Evolutionary conservation across 2,113 vertebrate genomes (phyloP).

Genomic region (Heloderma charlesbogerti): DNA sequence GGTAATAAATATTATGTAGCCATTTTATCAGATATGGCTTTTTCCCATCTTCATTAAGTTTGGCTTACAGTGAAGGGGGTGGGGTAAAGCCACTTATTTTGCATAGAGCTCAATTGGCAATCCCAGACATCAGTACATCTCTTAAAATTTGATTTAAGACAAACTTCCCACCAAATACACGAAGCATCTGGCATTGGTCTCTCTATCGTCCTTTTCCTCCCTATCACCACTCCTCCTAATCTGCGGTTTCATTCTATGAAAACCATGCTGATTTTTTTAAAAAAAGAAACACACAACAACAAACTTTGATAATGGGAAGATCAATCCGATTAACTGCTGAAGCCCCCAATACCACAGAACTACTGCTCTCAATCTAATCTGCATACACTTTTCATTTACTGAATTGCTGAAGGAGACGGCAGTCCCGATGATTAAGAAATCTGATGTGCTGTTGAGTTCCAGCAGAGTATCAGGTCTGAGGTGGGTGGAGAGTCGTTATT

Average conservation of each 20-base stretch:
- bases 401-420: background rate
- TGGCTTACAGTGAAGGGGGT: background rate
- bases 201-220: slow-evolving; percentile 55
- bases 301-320: slow-evolving; percentile 55
- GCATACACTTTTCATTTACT: background rate
- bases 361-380: background rate
- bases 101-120: slow-evolving; percentile 44
- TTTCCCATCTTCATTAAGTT: slow-evolving; percentile 41
- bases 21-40: slow-evolving; percentile 49
- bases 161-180: background rate
- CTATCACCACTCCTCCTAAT: slow-evolving; percentile 53
- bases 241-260: slow-evolving; percentile 70
- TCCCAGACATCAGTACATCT: slow-evolving; percentile 47
- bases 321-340: slow-evolving; percentile 44
- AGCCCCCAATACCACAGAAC: background rate
- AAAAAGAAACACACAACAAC: background rate
- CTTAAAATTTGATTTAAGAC: slow-evolving; percentile 36
- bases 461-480: background rate
- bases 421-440: slow-evolving; percentile 47
- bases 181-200: slow-evolving; percentile 53
- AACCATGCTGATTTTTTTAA: slow-evolving; percentile 43
- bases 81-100: background rate
- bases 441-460: background rate
- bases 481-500: background rate
- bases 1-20: slow-evolving; percentile 9